Percentiles rank a stretch among this genome's conserved stretches.
phyloP scores from a whole-genome alignment of 2,113 vertebrate species.

The Morone saxatilis region DNA sequence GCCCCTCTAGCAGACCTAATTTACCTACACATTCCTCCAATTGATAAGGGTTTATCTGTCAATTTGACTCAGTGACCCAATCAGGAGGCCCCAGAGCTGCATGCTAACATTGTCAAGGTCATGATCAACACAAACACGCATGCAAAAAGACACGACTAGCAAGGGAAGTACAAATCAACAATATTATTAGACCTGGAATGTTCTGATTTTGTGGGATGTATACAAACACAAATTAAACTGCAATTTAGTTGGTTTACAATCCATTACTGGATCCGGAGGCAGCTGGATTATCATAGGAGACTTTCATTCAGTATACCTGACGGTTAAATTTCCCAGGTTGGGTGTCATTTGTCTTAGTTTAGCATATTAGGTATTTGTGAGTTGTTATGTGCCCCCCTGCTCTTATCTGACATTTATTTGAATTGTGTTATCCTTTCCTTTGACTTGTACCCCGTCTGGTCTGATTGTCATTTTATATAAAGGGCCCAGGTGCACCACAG shows the following conservation, averaged over 20 bases:
- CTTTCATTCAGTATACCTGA: neutral
- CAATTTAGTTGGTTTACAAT: neutral
- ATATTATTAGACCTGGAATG: neutral
- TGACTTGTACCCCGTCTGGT: neutral
- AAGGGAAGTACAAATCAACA: neutral
- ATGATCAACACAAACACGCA: neutral
- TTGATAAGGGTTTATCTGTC: constrained; percentile 12
- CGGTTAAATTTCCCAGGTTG: neutral
- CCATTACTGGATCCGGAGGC: neutral
- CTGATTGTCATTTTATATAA: neutral
- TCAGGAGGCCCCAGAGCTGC: neutral
- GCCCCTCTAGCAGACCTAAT: constrained; percentile 29
- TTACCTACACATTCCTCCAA: constrained; percentile 14
- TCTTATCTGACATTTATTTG: neutral
- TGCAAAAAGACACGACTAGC: neutral
- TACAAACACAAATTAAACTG: neutral
- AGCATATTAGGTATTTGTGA: neutral
- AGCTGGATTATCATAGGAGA: neutral
- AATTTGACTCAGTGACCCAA: constrained; percentile 23
- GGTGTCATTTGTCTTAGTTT: constrained; percentile 15
- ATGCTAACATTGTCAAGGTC: constrained; percentile 8
- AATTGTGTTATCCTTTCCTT: neutral
- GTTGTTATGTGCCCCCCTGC: neutral
- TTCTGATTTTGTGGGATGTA: neutral
- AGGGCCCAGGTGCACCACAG: neutral